A percentile compares a stretch with the other conserved stretches of the same genome.
phyloP scores from a whole-genome alignment of 2,888 invertebrate genomes.

The Ashinkailepas kermadecensis region DNA sequence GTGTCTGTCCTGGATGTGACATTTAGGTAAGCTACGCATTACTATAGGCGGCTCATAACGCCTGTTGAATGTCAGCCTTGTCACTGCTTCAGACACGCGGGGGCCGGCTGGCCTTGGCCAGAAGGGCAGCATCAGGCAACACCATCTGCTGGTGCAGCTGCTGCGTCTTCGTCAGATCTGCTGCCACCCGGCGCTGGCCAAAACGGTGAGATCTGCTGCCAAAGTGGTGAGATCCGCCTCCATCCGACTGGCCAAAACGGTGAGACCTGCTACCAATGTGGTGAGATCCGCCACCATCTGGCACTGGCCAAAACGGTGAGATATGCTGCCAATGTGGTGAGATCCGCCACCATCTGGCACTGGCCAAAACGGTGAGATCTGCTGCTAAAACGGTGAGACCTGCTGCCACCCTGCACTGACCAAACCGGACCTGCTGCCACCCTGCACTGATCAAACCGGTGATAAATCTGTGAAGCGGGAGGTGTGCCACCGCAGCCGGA shows the following conservation, averaged over 20 bases:
- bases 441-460: too few species aligned
- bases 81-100: background rate
- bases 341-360: slow-evolving; percentile 77
- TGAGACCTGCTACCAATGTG: too few species aligned
- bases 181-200: slow-evolving; percentile 78
- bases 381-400: slow-evolving; percentile 53
- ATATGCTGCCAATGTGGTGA: slow-evolving; percentile 44
- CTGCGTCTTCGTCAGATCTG: slow-evolving; percentile 77
- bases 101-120: slow-evolving; percentile 66
- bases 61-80: too few species aligned
- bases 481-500: too few species aligned
- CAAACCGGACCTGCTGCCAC: slow-evolving; percentile 44
- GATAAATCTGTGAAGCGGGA: too few species aligned
- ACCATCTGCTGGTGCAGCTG: slow-evolving; percentile 71
- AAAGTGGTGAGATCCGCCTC: too few species aligned
- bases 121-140: slow-evolving; percentile 62
- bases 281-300: slow-evolving; percentile 85
- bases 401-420: slow-evolving; percentile 84
- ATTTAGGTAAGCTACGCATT: too few species aligned
- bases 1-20: too few species aligned
- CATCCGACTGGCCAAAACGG: slow-evolving; percentile 14
- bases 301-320: slow-evolving; percentile 61
- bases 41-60: too few species aligned
- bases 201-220: slow-evolving; percentile 45
- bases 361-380: slow-evolving; percentile 56